Conservation (phyloP, 2,113 vertebrate genomes). For the Orycteropus afer region DNA sequence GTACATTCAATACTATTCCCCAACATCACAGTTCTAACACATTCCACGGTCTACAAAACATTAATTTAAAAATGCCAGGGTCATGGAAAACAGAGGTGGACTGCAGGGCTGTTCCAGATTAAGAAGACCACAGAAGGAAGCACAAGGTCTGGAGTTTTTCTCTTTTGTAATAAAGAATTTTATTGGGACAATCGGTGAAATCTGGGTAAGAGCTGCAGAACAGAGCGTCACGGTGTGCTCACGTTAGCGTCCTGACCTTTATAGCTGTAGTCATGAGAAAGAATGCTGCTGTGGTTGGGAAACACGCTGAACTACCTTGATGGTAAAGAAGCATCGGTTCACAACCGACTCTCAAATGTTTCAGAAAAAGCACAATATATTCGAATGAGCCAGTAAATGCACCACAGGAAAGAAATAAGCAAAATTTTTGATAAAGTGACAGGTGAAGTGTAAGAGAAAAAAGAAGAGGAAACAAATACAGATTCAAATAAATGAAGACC, state of each 20-base stretch:
- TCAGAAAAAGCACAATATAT: background rate
- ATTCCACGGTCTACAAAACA: background rate
- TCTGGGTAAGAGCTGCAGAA: background rate
- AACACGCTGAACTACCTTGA: background rate
- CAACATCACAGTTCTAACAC: background rate
- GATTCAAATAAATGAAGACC: background rate
- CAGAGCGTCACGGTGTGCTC: accelerated
- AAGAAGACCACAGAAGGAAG: background rate
- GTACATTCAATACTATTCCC: background rate
- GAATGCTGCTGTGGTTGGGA: background rate
- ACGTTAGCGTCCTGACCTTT: background rate
- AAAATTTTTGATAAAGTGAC: background rate
- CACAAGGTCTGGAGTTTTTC: background rate
- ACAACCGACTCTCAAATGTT: background rate
- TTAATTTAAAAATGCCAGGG: accelerated
- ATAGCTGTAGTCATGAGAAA: background rate
- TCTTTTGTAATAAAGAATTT: accelerated
- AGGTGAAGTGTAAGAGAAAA: background rate
- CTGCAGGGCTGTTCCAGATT: no score
- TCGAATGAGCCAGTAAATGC: background rate
- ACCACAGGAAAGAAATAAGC: background rate
- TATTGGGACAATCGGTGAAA: background rate
- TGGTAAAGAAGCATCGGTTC: background rate
- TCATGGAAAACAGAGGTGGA: background rate
- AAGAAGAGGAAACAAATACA: accelerated